These are phyloP conservation scores for Babylonia areolata DNA, from an alignment of 1,140 invertebrate genomes.

Conservation along the genomic window DNA sequence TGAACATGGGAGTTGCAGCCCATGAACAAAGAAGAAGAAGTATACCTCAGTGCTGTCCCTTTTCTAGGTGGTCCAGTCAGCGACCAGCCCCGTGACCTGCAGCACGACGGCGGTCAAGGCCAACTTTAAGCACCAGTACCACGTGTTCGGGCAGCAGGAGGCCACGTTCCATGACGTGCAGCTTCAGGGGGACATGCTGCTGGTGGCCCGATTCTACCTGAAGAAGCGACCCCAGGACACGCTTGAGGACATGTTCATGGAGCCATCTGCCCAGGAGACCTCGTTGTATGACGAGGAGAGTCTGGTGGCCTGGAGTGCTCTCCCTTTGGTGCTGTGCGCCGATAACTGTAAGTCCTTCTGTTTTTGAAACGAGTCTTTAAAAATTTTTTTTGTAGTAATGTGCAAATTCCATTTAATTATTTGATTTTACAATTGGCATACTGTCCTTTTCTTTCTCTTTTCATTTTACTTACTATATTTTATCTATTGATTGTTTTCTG, in stretches of 20 bases:
- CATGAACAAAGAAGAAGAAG: no score
- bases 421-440: no score
- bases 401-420: no score
- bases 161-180: conserved; percentile 70
- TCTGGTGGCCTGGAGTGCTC: conserved; percentile 69
- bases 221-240: conserved; percentile 52
- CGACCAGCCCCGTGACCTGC: conserved; percentile 70
- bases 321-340: conserved; percentile 63
- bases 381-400: no score
- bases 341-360: conserved; percentile 43
- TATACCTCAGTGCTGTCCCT: no score
- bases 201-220: conserved; percentile 69
- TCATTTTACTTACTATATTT: no score
- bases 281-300: conserved; percentile 66
- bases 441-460: no score
- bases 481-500: no score
- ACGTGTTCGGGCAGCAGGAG: conserved; percentile 74
- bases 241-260: conserved; percentile 45
- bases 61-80: conserved; percentile 72
- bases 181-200: conserved; percentile 68
- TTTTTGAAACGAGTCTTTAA: no score
- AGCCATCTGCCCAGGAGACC: conserved; percentile 49
- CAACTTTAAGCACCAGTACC: conserved; percentile 72
- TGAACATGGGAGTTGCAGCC: no score
- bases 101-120: conserved; percentile 71